Evolutionary conservation across 2,113 vertebrate genomes (phyloP).

Genomic region (Bufo bufo): DNA sequence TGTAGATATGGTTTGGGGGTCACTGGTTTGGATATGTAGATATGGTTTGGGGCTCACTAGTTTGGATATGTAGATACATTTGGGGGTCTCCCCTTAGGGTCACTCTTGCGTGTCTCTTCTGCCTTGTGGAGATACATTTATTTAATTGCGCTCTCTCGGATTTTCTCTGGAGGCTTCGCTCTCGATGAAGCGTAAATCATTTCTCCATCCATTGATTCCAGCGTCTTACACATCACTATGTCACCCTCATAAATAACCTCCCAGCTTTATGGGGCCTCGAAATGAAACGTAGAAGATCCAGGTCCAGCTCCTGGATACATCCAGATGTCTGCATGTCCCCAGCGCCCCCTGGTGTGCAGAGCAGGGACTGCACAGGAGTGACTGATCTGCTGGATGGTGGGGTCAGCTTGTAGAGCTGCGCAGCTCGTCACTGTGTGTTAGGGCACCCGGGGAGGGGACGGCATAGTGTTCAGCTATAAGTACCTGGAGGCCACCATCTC

Average conservation of each 20-base stretch:
- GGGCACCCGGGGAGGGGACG: no score
- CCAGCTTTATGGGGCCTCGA: neutral
- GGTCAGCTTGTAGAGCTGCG: no score
- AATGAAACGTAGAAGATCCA: neutral
- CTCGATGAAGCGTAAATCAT: constrained; percentile 12
- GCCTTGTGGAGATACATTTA: neutral
- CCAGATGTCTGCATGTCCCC: neutral
- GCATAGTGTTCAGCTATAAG: neutral
- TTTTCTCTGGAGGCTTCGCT: neutral
- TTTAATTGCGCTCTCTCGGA: neutral
- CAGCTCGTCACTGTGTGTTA: no score
- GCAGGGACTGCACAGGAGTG: no score
- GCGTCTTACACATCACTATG: constrained; percentile 27
- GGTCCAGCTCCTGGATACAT: neutral
- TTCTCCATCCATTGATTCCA: constrained; percentile 25
- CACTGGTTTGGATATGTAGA: neutral
- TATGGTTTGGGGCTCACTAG: neutral
- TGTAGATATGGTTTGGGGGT: neutral
- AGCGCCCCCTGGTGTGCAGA: constrained; percentile 18
- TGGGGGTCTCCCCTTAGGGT: neutral
- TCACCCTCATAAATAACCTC: constrained; percentile 10
- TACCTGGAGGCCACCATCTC: neutral
- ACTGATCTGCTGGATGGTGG: no score
- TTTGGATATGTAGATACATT: neutral
- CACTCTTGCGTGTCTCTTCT: no score